Base-by-base conservation (phyloP, 2,797 vertebrate species). In the Chelmon rostratus region DNA sequence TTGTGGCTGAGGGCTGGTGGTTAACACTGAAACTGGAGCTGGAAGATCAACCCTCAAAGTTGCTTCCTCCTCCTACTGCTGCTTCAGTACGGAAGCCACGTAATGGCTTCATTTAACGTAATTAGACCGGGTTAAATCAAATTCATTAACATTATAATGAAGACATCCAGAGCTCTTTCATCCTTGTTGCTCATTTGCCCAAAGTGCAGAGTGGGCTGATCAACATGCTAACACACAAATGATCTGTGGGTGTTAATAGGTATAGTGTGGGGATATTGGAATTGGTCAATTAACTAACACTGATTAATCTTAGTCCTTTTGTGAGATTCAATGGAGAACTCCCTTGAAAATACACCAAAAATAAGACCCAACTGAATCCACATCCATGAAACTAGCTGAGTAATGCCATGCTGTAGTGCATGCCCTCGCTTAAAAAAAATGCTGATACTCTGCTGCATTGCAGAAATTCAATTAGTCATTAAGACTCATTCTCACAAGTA, bases 81-180 rank as follows among this genome's bases (percentile, higher is more conserved):
- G 58, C 49, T 25, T 31, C 52, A 52, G 56, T 49, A 53, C 10
- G 8, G 61, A 68, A 37, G 70, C 80, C 54, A 76, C 81, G 50
- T 88, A 85, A 88, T 86, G 74, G 69, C 67, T 73, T 88, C 75
- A 81, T 87, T 88, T 90, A 82, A 82, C 75, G 68, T 75, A 71
- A 84, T 90, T 90, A 78, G 44, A 57, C 57, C 31, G 37, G 54
- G 40, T 84, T 76, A 46, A 76, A 81, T 82, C 77, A 87, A 83
- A 90, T 86, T 78, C 87, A 92, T 93, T 92, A 88, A 70, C 69
- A 66, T 70, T 57, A 76, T 88, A 90, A 90, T 88, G 87, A 92
- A 85, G 82, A 79, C 68, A 80, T n/a, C 53, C 64, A 15, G 44
- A 76, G 84, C 69, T 75, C n/a, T 37, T 81, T 76, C 64, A 77